Percentiles rank a stretch among this genome's conserved stretches.
phyloP scores from a whole-genome alignment of 2,113 vertebrate species.

The Thunnus maccoyii region DNA sequence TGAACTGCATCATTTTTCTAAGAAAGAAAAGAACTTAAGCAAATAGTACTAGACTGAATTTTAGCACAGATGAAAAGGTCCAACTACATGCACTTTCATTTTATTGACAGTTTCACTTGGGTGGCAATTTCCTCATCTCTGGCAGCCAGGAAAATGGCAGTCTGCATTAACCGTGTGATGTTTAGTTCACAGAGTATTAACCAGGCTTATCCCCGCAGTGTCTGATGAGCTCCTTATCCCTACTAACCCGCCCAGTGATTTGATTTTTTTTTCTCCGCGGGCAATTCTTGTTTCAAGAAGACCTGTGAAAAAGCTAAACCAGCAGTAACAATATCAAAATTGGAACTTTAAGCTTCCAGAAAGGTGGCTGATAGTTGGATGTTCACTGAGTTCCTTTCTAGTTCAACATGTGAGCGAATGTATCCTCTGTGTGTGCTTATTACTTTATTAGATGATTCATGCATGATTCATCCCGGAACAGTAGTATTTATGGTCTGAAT shows the following conservation, averaged over 20 bases:
- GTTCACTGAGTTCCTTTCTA: conserved; percentile 14
- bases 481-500: conserved; percentile 46
- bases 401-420: conserved; percentile 22
- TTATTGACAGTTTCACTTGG: conserved; percentile 49
- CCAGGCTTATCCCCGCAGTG: conserved; percentile 63
- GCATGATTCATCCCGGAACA: conserved; percentile 56
- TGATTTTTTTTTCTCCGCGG: neutral
- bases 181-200: conserved; percentile 71
- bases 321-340: conserved; percentile 29
- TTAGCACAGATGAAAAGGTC: conserved; percentile 3
- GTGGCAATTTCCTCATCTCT: conserved; percentile 52
- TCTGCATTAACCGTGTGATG: conserved; percentile 59
- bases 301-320: conserved; percentile 49
- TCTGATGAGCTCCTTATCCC: conserved; percentile 71
- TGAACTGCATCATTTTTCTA: neutral
- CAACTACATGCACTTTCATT: neutral
- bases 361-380: conserved; percentile 9
- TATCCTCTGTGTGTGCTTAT: conserved; percentile 22
- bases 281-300: conserved; percentile 16
- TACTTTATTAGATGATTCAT: conserved; percentile 60
- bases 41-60: neutral
- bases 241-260: conserved; percentile 9
- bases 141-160: conserved; percentile 42
- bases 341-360: conserved; percentile 1
- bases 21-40: neutral